Conservation (phyloP, 2,797 vertebrate genomes). For the Manis javanica region DNA sequence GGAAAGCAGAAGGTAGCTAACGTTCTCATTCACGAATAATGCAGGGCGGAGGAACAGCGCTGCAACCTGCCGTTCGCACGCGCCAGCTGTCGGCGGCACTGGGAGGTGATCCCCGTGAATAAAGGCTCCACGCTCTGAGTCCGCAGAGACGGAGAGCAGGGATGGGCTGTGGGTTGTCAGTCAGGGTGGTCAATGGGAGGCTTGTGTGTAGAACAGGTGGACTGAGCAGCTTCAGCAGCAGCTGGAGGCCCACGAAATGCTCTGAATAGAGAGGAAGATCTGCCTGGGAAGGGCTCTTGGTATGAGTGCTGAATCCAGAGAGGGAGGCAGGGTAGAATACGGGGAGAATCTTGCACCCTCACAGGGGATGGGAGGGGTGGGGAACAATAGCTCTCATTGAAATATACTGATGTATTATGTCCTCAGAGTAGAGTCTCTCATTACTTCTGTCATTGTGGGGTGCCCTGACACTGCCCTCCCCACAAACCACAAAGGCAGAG, state of each 20-base stretch:
- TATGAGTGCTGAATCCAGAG: background rate
- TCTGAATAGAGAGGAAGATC: background rate
- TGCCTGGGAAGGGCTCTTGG: background rate
- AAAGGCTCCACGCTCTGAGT: background rate
- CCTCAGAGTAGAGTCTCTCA: background rate
- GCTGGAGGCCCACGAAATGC: background rate
- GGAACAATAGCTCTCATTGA: background rate
- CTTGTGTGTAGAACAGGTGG: background rate
- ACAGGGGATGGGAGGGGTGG: background rate
- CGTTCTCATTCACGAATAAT: background rate
- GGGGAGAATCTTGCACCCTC: background rate
- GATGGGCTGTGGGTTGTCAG: background rate
- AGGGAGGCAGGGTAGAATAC: background rate
- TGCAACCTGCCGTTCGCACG: background rate
- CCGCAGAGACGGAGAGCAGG: background rate
- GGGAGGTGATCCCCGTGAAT: background rate
- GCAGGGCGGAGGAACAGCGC: background rate
- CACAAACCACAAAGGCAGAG: background rate
- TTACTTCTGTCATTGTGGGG: background rate
- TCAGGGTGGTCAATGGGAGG: background rate
- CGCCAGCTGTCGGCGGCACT: background rate
- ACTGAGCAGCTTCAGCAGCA: background rate
- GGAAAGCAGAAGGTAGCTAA: background rate
- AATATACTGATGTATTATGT: background rate
- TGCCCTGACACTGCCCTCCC: background rate